A percentile compares a stretch with the other conserved stretches of the same genome.
phyloP scores from a whole-genome alignment of 2,797 vertebrate species.

The Sebastes matsubarae region DNA sequence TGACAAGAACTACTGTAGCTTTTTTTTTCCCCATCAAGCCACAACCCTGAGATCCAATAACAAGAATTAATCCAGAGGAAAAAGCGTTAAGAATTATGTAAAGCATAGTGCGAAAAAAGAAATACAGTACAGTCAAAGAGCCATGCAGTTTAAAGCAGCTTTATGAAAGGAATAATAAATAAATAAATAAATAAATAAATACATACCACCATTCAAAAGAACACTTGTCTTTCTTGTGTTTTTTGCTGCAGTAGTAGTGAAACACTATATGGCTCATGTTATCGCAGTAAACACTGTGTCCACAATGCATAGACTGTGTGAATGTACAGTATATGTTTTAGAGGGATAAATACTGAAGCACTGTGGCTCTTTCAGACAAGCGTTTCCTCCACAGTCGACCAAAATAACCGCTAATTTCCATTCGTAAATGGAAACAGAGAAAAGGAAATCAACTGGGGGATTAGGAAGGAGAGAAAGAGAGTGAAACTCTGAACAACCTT shows the following conservation, averaged over 20 bases:
- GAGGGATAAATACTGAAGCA: slow-evolving; percentile 5
- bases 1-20: neutral
- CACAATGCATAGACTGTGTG: neutral
- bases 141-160: neutral
- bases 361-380: neutral
- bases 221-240: neutral
- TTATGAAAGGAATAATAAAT: neutral
- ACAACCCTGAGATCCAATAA: neutral
- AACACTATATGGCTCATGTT: neutral
- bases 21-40: neutral
- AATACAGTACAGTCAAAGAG: neutral
- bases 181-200: neutral
- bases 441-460: slow-evolving; percentile 12
- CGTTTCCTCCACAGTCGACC: slow-evolving; percentile 5
- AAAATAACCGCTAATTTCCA: slow-evolving; percentile 41
- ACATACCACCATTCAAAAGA: neutral
- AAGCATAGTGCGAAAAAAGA: neutral
- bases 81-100: neutral
- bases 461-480: slow-evolving; percentile 16
- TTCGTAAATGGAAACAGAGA: slow-evolving; percentile 38
- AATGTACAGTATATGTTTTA: neutral
- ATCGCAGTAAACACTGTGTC: neutral
- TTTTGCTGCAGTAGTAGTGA: neutral
- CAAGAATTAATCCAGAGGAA: neutral
- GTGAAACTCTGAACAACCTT: neutral